Base-by-base conservation (phyloP, 2,797 vertebrate species). In the Epinephelus malabaricus region DNA sequence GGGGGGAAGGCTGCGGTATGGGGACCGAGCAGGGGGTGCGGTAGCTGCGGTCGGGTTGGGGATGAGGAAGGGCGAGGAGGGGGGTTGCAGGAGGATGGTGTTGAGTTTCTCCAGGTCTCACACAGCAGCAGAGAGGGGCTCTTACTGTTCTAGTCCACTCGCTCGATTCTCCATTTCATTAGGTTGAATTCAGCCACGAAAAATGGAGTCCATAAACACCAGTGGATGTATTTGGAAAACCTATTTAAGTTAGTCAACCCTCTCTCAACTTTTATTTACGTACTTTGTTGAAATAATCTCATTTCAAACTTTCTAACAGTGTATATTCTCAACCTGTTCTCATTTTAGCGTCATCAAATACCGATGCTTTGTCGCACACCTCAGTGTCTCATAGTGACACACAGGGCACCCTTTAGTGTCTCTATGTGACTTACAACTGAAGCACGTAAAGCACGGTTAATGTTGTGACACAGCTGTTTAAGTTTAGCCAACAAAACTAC, bases 81-180 rank as follows among this genome's bases (percentile, higher is more conserved):
- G 25, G 25, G 23, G 54, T 47, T 83, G 76, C 86, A 86, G 71
- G 64, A 56, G 72, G 70, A 51, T 14, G 86, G 92, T 92, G 79
- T 92, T 91, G 78, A 88, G 87, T 95, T 94, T 92, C 94, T 78
- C 65, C 70, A 84, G 56, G 82, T 90, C 78, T 77, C 53, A 50
- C 66, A 83, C 73, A 78, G 84, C 86, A 84, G 87, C 75, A 83
- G 75, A 72, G 46, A 75, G 23, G 38, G 71, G 53, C 55, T 70
- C 58, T 76, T 17, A 81, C 77, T 86, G 76, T 75, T 87, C 64
- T 34, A 25, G 50, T 78, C 23, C 51, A 25, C 62, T 66, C 43
- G 2, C 60, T 69, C 66, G n/a, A 5, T 38, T 69, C 64, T 69
- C 60, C 19, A 27, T 65, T 80, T 67, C 12, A 73, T 55, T 11